Evolutionary conservation across 2,113 vertebrate species (phyloP).

Genomic region (Sminthopsis crassicaudata): DNA sequence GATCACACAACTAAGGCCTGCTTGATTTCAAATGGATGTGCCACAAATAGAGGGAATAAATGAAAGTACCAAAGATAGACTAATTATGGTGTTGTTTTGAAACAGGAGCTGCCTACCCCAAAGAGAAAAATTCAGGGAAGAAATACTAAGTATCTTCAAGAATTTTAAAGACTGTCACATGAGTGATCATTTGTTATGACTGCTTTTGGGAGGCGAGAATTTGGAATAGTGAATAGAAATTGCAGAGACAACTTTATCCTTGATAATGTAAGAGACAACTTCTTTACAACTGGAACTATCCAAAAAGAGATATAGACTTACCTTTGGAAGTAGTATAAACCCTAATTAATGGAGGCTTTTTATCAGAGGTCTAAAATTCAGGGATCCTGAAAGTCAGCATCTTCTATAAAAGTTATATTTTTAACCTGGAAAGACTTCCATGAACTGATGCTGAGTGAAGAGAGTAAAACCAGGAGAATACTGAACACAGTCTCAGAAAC

Average conservation of each 20-base stretch:
- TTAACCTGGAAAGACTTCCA: too few relatives aligned
- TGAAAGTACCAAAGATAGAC: not conserved
- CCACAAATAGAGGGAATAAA: not conserved
- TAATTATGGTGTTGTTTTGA: not conserved
- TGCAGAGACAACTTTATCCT: not conserved
- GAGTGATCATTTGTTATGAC: not conserved
- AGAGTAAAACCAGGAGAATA: too few relatives aligned
- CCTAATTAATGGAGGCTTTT: not conserved
- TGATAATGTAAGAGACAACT: not conserved
- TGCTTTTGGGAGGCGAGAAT: not conserved
- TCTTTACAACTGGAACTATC: not conserved
- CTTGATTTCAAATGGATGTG: not conserved
- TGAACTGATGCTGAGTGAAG: too few relatives aligned
- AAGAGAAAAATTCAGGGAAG: not conserved
- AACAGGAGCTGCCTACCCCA: not conserved
- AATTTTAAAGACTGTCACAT: not conserved
- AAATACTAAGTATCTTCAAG: not conserved
- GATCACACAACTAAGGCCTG: not conserved
- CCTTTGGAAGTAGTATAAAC: not conserved
- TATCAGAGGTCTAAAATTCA: not conserved
- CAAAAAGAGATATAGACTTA: not conserved
- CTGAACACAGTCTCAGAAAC: too few relatives aligned
- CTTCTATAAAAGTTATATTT: not conserved
- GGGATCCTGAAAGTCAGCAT: not conserved
- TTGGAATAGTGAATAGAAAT: not conserved